A percentile compares a stretch with the other conserved stretches of the same genome.
Conservation (phyloP, 2,888 invertebrate genomes). For the Anaspis maculata region DNA sequence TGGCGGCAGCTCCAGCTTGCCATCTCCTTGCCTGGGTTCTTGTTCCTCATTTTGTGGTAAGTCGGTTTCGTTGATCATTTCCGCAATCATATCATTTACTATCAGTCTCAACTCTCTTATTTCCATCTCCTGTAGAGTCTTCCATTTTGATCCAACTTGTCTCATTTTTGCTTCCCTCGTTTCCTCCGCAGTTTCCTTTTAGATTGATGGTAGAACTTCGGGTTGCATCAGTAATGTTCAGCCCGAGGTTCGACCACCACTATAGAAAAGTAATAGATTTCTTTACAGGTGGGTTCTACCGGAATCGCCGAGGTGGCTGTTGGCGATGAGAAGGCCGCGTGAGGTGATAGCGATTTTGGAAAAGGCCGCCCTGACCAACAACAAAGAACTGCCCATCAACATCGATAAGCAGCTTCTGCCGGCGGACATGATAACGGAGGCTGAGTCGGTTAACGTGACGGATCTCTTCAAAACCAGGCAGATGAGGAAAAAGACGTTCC, state of each 20-base stretch:
- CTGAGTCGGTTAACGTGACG: conserved; percentile 45
- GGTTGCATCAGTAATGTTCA: too few species aligned
- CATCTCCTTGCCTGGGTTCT: conserved; percentile 62
- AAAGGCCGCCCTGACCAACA: conserved; percentile 59
- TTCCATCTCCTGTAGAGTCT: too few species aligned
- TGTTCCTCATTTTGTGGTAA: conserved; percentile 61
- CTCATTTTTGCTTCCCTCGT: neutral
- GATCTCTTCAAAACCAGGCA: conserved; percentile 59
- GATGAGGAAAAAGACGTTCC: conserved; percentile 59
- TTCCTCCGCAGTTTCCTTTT: too few species aligned
- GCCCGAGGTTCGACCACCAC: too few species aligned
- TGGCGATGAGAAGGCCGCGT: conserved; percentile 62
- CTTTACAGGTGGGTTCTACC: conserved; percentile 63
- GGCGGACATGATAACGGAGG: conserved; percentile 42
- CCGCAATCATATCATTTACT: too few species aligned
- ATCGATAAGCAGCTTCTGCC: conserved; percentile 59
- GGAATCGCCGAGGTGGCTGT: conserved; percentile 73
- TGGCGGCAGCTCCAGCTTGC: conserved; percentile 67
- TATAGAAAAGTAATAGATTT: too few species aligned
- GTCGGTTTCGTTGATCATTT: too few species aligned
- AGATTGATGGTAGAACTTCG: too few species aligned
- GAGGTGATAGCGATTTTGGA: conserved; percentile 59
- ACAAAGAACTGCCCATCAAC: conserved; percentile 54
- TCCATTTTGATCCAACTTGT: neutral
- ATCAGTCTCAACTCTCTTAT: too few species aligned